Base-by-base conservation (phyloP, 1,140 invertebrate species). In the Oncopodura yosiiana region DNA sequence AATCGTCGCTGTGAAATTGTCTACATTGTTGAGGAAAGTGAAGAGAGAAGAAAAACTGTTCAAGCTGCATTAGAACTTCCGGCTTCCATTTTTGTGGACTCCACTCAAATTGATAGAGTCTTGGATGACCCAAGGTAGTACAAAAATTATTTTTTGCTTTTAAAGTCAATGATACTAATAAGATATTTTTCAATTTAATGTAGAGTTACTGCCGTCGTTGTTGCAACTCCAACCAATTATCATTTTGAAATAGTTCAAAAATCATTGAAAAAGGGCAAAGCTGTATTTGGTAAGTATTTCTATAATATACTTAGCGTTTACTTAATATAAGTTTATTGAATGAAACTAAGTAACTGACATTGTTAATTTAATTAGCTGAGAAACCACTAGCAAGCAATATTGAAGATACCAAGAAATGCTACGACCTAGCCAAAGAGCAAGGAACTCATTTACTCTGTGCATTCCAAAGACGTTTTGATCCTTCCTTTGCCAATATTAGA, bases 401-500 rank as follows among this genome's bases (percentile, higher is more conserved):
- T 1, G 67, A 72, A 27, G 70, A 73, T 2, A 77, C 76, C 0
- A 68, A 68, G 32, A 73, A 73, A 27, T 82, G 79, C 58, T 83
- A 81, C 59, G 71, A 78, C 12, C 63, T 73, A 0, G 80, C 81
- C 0, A 71, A 73, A 42, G 70, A 75, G 45, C 69, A 73, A 19
- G 72, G 74, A 2, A 74, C 73, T 34, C 71, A 77, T 2, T 66
- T 84, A 4, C 76, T 82, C 39, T 77, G 75, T 49, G 81, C 81
- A 12, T 83, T 83, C 66, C 81, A 84, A 64, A 69, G 81, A 32
- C 73, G 81, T 16, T 83, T 82, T 64, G 81, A 84, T 68, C 79
- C 81, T 2, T 75, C 77, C 29, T 79, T 81, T 61, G 69, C 67
- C 4, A 56, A 68, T 3, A 61, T 82, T 0, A 70, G 71, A 48